phyloP scores from a whole-genome alignment of 2,113 vertebrate genomes.

The Solenodon paradoxus region DNA sequence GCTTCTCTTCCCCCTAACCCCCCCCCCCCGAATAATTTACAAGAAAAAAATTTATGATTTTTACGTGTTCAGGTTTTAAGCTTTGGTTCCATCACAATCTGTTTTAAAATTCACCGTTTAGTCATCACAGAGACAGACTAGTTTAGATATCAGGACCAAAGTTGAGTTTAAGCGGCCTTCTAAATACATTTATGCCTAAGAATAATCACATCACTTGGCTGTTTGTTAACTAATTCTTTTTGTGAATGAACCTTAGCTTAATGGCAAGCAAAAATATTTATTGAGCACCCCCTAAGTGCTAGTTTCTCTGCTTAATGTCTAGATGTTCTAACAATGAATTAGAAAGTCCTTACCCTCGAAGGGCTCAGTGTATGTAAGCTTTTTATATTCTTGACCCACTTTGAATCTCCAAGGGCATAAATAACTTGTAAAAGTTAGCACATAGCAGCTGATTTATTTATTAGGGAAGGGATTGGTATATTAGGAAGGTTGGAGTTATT shows the following conservation, averaged over 20 bases:
- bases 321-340: not conserved
- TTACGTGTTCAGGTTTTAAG: not conserved
- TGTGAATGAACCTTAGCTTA: conserved; percentile 20
- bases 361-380: not conserved
- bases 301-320: not conserved
- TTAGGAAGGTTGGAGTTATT: not conserved
- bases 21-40: not conserved
- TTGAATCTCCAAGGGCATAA: conserved; percentile 14
- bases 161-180: not conserved
- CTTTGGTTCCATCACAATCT: not conserved
- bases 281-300: not conserved
- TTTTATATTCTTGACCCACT: conserved; percentile 33
- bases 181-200: not conserved
- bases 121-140: not conserved
- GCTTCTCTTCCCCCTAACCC: no score
- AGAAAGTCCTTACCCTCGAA: not conserved
- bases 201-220: not conserved
- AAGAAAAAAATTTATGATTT: conserved; percentile 8
- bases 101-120: conserved; percentile 19
- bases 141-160: not conserved
- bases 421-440: not conserved
- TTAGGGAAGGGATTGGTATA: not conserved
- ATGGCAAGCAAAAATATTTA: not conserved
- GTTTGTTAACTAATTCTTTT: not conserved
- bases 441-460: not conserved